These are phyloP conservation scores for Drosophila tripunctata DNA, from an alignment of 2,888 invertebrate genomes.

Conservation along the genomic window DNA sequence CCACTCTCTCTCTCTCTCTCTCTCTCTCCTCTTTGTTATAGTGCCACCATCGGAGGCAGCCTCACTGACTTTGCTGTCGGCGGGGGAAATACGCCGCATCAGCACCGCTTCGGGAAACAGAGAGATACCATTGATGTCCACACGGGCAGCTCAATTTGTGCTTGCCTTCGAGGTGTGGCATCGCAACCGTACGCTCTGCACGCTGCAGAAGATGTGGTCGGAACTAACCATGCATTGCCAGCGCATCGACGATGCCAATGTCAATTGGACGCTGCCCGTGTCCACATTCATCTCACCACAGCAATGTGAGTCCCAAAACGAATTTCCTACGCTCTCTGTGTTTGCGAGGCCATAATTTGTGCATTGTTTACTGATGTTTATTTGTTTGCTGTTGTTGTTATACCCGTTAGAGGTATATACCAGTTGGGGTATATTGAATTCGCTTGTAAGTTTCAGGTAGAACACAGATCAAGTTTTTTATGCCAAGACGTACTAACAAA, in stretches of 20 bases:
- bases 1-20: neutral
- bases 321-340: neutral
- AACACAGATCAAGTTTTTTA: no score
- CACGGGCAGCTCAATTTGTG: constrained; percentile 66
- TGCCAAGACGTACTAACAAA: no score
- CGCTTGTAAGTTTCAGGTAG: no score
- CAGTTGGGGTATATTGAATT: no score
- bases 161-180: constrained; percentile 88
- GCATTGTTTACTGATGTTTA: constrained; percentile 32
- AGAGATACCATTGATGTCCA: constrained; percentile 82
- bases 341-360: constrained; percentile 32
- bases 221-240: constrained; percentile 87
- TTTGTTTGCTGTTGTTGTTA: constrained; percentile 1
- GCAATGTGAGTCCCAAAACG: constrained; percentile 85
- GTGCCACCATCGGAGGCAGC: constrained; percentile 88
- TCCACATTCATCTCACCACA: constrained; percentile 88
- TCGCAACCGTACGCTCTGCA: constrained; percentile 88
- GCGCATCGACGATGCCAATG: constrained; percentile 87
- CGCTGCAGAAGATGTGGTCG: constrained; percentile 86
- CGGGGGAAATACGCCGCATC: constrained; percentile 87
- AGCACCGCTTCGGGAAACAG: constrained; percentile 69
- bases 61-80: constrained; percentile 89
- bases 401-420: neutral
- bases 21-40: constrained; percentile 73
- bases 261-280: constrained; percentile 86